Percentiles rank a stretch among this genome's conserved stretches.
phyloP scores from a whole-genome alignment of 2,797 vertebrate species.

The Galago senegalensis region DNA sequence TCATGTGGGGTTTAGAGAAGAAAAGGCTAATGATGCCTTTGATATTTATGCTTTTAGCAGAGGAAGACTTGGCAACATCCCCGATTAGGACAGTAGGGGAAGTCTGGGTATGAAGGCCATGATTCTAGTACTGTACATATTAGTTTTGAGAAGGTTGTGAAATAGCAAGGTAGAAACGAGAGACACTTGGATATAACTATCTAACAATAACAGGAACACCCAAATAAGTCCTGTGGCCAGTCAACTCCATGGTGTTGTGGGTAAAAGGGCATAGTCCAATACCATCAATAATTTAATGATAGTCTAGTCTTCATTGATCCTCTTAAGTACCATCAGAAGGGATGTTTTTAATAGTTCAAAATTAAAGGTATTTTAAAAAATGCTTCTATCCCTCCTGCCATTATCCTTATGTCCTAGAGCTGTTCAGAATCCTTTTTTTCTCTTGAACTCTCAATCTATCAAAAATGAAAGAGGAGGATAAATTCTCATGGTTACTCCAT shows the following conservation, averaged over 20 bases:
- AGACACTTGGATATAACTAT: background rate
- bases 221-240: background rate
- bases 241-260: background rate
- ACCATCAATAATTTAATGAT: background rate
- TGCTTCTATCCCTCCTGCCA: background rate
- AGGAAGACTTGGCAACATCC: background rate
- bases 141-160: background rate
- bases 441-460: background rate
- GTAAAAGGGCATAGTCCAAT: background rate
- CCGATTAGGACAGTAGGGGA: background rate
- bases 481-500: background rate
- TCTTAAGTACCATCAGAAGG: background rate
- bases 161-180: background rate
- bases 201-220: background rate
- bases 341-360: background rate
- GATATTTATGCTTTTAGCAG: background rate
- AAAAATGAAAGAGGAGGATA: background rate
- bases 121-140: background rate
- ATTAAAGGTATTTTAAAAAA: background rate
- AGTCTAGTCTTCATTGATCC: background rate
- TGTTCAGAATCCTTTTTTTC: background rate
- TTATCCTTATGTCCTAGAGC: background rate
- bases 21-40: background rate
- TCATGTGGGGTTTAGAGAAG: background rate
- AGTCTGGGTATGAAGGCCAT: background rate